Conservation (phyloP, 2,888 invertebrate genomes). For the Imbricaverruca yamaguchii region DNA sequence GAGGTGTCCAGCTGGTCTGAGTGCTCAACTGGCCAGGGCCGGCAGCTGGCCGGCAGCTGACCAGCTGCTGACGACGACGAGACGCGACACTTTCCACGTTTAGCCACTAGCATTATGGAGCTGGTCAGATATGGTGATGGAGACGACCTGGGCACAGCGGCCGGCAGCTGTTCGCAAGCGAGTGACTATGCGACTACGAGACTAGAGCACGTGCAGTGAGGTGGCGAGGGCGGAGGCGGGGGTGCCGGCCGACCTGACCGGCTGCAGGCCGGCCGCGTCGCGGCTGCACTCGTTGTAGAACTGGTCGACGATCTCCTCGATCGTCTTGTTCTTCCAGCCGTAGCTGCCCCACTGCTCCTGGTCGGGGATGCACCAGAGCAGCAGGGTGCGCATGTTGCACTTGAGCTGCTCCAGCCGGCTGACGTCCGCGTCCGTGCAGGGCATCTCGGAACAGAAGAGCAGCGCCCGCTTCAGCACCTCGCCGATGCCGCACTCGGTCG, state of each 20-base stretch:
- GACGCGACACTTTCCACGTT: not conserved
- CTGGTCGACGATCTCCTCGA: constrained; percentile 32
- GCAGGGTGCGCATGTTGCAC: constrained; percentile 32
- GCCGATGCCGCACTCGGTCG: constrained; percentile 27
- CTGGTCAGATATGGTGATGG: not conserved
- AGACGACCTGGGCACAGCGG: not conserved
- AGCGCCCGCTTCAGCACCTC: constrained; percentile 30
- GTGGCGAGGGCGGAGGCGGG: not conserved
- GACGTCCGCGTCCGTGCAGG: constrained; percentile 32
- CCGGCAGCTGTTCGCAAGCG: not conserved
- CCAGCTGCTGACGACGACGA: no score
- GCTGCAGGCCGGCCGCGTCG: not conserved
- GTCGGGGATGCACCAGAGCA: constrained; percentile 32
- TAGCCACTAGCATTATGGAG: not conserved
- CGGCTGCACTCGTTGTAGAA: constrained; percentile 25
- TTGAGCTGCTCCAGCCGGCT: constrained; percentile 31
- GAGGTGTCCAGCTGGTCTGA: no score
- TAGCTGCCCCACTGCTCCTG: constrained; percentile 32
- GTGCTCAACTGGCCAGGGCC: not conserved
- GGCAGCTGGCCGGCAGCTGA: not conserved
- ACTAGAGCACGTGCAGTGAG: not conserved
- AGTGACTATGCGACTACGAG: no score
- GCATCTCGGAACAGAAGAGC: constrained; percentile 30
- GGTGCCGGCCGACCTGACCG: not conserved
- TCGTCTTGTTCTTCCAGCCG: constrained; percentile 33